Base-by-base conservation (phyloP, 2,797 vertebrate species). In the Argyrosomus regius region DNA sequence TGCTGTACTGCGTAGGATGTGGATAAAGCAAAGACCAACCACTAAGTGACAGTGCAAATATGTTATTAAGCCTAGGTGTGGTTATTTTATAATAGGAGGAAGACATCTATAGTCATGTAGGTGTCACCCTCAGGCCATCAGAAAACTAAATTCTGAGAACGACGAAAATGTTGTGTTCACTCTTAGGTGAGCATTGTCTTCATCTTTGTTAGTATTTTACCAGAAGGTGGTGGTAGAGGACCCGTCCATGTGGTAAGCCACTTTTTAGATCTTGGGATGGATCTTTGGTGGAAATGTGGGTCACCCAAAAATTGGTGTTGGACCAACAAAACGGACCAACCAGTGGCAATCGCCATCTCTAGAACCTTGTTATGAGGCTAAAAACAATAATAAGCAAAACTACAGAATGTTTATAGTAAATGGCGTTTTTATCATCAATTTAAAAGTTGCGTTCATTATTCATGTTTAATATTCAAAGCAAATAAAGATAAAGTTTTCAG, bases 31-130 rank as follows among this genome's bases (percentile, higher is more conserved):
- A 54, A 6, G 53, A 60, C 46, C 43, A 49, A 56, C 60, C 35
- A 53, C 46, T 53, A 64, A n/a, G 54, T 39, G 60, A 48, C 60
- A 65, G 71, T 43, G 31, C 11, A 57, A 31, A 6, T 43, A 35
- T 45, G 53, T 20, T 16, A 45, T 16, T 31, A 50, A 49, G 20
- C 0, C 26, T 60, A 1, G 12, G 41, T 49, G 48, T 6, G 28
- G 13, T 6, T 28, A 8, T 12, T 26, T 57, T 7, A 54, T 46
- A 26, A 12, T 39, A 39, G 35, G 35, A 39, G 2, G 8, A 39
- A 26, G 24, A 46, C 24, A 45, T 58, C 26, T 6, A 10, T 62
- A 10, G 13, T 67, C 1, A 39, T 5, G 39, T 1, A 48, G 41
- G 17, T 20, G 53, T 16, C 24, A 22, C 16, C 8, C 22, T 6